These are phyloP conservation scores for Tipula confusa DNA, from an alignment of 2,888 invertebrate species.

Conservation along the genomic window DNA sequence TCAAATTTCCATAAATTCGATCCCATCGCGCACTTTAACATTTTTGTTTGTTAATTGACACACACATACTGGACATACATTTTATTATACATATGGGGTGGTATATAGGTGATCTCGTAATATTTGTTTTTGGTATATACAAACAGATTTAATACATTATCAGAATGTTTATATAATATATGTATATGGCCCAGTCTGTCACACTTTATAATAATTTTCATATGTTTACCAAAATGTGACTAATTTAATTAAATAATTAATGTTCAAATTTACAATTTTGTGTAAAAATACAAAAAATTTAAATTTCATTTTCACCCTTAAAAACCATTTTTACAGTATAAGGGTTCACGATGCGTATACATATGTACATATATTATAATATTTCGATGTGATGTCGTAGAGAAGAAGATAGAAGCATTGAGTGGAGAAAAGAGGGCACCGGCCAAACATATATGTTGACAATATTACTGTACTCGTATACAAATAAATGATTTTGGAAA, in stretches of 20 bases:
- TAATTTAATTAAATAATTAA: conserved; percentile 20
- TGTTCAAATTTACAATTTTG: background rate
- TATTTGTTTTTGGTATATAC: background rate
- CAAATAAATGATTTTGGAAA: background rate
- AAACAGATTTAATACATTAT: background rate
- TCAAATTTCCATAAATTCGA: conserved; percentile 12
- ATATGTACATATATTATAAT: background rate
- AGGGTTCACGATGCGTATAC: background rate
- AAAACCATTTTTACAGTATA: background rate
- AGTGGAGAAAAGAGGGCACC: background rate
- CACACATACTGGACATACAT: background rate
- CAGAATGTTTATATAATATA: background rate
- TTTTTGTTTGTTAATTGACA: background rate
- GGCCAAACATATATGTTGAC: background rate
- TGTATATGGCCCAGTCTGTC: background rate
- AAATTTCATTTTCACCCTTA: background rate
- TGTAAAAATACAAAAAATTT: background rate
- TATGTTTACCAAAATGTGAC: conserved; percentile 25
- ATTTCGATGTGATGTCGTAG: background rate
- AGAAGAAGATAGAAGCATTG: no score
- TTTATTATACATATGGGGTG: background rate
- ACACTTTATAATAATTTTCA: background rate
- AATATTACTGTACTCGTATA: no score
- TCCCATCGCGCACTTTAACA: background rate
- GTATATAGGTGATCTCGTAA: background rate